Base-by-base conservation (phyloP, 2,797 vertebrate species). In the Leuciscus waleckii region DNA sequence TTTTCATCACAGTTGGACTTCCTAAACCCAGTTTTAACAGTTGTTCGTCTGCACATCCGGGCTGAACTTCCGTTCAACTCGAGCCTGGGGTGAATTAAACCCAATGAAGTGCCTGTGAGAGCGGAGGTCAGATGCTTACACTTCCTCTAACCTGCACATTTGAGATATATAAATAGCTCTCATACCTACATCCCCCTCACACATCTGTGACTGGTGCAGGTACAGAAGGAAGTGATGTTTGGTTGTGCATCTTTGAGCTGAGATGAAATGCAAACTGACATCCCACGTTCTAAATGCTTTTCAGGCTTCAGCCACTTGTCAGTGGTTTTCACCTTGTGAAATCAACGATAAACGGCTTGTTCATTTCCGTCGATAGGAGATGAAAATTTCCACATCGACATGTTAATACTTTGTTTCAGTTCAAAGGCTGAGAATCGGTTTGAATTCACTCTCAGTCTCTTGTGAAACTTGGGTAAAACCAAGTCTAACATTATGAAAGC, bases 261-360 rank as follows among this genome's bases (percentile, higher is more conserved):
- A 65, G 85, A 75, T 82, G 54, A 87, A 82, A 82, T 87, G 32
- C 67, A 49, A 78, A 58, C 35, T 88, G 89, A 87, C 71, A 67
- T 51, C 56, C 79, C 77, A 82, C 39, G 23, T 85, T 85, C 73
- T 23, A 65, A 69, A 13, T 35, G 75, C 82, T 80, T 77, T 69
- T 85, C 43, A 46, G 35, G 56, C 77, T 68, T 82, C 26, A 29
- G 73, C 67, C 41, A 61, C 51, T 79, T 83, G 51, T 86, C 71
- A 79, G 87, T 70, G 58, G 79, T 82, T 86, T 84, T 79, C 71
- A 21, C 21, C 54, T 49, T 37, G 21, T 80, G 69, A 85, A 80
- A 79, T 75, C 68, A 68, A 70, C 41, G 82, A 85, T 88, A 82
- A 83, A 86, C 77, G 69, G 14, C 79, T 82, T 32, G 32, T 67